Conservation (phyloP, 2,888 invertebrate species). For the Cephus sareptanus region DNA sequence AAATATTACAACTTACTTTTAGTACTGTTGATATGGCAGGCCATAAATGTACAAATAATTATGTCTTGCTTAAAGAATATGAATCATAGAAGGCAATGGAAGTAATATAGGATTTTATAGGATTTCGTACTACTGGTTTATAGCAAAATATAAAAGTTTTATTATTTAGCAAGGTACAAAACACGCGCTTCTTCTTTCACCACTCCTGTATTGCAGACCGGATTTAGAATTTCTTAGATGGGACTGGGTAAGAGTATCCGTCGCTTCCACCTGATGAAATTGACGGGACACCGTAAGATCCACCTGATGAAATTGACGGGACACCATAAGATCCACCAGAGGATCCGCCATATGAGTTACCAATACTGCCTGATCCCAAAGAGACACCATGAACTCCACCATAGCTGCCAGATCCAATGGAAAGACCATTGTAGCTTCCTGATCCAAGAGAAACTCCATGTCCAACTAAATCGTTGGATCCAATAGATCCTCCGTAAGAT, state of each 20-base stretch:
- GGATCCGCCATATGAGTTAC: neutral
- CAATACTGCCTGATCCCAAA: neutral
- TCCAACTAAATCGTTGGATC: neutral
- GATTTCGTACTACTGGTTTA: neutral
- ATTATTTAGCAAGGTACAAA: conserved; percentile 1
- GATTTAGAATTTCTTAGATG: conserved; percentile 29
- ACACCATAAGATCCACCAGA: too few species aligned
- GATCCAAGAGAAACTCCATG: neutral
- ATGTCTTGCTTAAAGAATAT: neutral
- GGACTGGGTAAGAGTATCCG: conserved; percentile 40
- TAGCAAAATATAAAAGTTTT: conserved; percentile 1
- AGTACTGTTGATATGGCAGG: neutral
- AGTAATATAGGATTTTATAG: neutral
- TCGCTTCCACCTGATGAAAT: conserved; percentile 3
- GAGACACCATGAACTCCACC: neutral
- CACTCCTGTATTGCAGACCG: neutral
- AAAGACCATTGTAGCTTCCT: neutral
- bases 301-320: neutral
- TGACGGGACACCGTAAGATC: neutral
- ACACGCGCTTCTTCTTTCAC: neutral
- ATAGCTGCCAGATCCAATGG: neutral
- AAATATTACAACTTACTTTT: neutral
- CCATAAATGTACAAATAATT: neutral
- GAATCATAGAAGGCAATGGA: neutral
- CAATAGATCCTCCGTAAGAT: neutral